phyloP scores from a whole-genome alignment of 2,888 invertebrate species.

The Carterocephalus palaemon region DNA sequence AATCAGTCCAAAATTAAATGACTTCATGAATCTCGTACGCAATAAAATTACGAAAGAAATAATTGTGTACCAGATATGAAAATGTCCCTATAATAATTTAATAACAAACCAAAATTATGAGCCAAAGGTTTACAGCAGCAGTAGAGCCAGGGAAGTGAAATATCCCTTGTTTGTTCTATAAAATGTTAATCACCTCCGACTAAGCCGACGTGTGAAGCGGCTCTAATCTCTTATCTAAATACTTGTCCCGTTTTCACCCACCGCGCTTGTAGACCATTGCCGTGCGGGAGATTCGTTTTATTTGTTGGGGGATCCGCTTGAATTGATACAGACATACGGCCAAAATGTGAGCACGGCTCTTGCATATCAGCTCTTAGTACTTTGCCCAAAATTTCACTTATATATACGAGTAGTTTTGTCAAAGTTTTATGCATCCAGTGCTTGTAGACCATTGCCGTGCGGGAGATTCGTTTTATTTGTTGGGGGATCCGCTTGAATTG shows the following conservation, averaged over 20 bases:
- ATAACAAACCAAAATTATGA: constrained; percentile 6
- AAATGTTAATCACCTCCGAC: constrained; percentile 49
- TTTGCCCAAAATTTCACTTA: too few species aligned
- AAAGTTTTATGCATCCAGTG: too few species aligned
- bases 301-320: constrained; percentile 27
- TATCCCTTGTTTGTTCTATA: constrained; percentile 35
- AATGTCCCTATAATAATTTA: too few species aligned
- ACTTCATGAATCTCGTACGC: too few species aligned
- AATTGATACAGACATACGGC: too few species aligned
- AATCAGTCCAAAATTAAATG: too few species aligned
- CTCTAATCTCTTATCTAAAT: constrained; percentile 63
- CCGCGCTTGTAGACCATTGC: constrained; percentile 36
- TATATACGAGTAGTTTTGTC: too few species aligned
- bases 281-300: constrained; percentile 38
- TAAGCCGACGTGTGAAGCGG: constrained; percentile 65
- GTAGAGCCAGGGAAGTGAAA: constrained; percentile 4
- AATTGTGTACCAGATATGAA: too few species aligned
- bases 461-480: constrained; percentile 37
- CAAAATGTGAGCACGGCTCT: too few species aligned
- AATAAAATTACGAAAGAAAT: too few species aligned
- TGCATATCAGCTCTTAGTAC: too few species aligned
- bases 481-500: too few species aligned
- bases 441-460: constrained; percentile 36
- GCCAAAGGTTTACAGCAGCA: not conserved
- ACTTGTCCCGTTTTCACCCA: constrained; percentile 39